A percentile compares a stretch with the other conserved stretches of the same genome.
Evolutionary conservation across 2,888 invertebrate species (phyloP).

Genomic region (Epirrhoe tristata): DNA sequence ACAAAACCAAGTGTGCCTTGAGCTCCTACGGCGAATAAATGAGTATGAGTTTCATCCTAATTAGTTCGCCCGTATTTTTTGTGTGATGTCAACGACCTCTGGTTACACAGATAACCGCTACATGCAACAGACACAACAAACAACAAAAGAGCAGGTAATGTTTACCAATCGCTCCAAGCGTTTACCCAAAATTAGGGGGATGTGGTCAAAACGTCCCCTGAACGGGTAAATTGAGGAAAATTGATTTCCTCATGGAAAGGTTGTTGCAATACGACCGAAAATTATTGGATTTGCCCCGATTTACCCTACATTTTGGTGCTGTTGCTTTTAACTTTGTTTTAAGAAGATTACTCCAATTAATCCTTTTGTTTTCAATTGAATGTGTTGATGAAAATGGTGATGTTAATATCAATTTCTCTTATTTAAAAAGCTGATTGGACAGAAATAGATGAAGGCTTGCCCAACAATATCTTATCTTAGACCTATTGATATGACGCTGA

Average conservation of each 20-base stretch:
- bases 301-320: constrained; percentile 57
- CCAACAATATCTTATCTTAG: too few species aligned
- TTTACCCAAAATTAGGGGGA: constrained; percentile 68
- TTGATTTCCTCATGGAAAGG: constrained; percentile 65
- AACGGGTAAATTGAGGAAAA: constrained; percentile 68
- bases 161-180: constrained; percentile 57
- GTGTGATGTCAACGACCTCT: background rate
- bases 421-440: too few species aligned
- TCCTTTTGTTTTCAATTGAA: constrained; percentile 37
- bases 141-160: constrained; percentile 47
- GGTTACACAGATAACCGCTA: constrained; percentile 3
- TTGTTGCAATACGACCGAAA: constrained; percentile 57
- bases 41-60: too few species aligned
- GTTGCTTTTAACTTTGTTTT: constrained; percentile 58
- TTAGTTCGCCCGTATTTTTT: too few species aligned
- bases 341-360: constrained; percentile 58
- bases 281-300: constrained; percentile 52
- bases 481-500: too few species aligned
- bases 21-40: too few species aligned
- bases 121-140: constrained; percentile 37
- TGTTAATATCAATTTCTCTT: too few species aligned
- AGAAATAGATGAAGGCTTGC: too few species aligned
- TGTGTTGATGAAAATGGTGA: background rate
- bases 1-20: too few species aligned
- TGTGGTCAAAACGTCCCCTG: constrained; percentile 58